Percentiles rank a stretch among this genome's conserved stretches.
Conservation (phyloP, 2,797 vertebrate species). For the Microcaecilia unicolor region DNA sequence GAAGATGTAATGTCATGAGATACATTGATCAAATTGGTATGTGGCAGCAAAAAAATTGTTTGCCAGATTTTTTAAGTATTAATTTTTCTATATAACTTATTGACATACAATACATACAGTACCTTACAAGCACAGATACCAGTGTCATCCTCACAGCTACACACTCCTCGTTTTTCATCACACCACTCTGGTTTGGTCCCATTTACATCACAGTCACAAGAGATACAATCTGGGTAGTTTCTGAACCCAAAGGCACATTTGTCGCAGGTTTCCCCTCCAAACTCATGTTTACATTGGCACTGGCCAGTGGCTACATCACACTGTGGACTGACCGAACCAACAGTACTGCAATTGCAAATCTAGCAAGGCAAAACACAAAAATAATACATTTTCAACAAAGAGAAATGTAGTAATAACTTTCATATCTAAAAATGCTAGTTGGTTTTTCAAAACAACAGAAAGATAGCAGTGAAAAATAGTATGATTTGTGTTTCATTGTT, state of each 20-base stretch:
- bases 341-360: conserved; percentile 70
- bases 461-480: too few species aligned
- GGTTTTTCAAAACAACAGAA: neutral
- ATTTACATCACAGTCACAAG: conserved; percentile 71
- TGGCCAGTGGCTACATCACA: conserved; percentile 66
- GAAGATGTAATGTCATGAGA: too few species aligned
- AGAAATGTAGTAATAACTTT: too few species aligned
- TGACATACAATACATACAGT: too few species aligned
- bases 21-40: too few species aligned
- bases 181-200: conserved; percentile 68
- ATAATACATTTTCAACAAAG: too few species aligned
- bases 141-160: conserved; percentile 59
- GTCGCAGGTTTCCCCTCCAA: conserved; percentile 61
- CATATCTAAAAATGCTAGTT: too few species aligned
- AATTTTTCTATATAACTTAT: fast-evolving
- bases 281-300: conserved; percentile 66
- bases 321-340: conserved; percentile 57
- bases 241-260: conserved; percentile 69
- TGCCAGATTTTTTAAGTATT: too few species aligned
- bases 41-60: neutral
- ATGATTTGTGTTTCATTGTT: neutral
- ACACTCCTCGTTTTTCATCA: conserved; percentile 52
- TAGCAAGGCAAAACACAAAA: too few species aligned
- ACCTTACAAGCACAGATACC: conserved; percentile 86
- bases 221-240: conserved; percentile 70